These are phyloP conservation scores for Athrips mouffetella DNA, from an alignment of 2,888 invertebrate species.

Conservation along the genomic window DNA sequence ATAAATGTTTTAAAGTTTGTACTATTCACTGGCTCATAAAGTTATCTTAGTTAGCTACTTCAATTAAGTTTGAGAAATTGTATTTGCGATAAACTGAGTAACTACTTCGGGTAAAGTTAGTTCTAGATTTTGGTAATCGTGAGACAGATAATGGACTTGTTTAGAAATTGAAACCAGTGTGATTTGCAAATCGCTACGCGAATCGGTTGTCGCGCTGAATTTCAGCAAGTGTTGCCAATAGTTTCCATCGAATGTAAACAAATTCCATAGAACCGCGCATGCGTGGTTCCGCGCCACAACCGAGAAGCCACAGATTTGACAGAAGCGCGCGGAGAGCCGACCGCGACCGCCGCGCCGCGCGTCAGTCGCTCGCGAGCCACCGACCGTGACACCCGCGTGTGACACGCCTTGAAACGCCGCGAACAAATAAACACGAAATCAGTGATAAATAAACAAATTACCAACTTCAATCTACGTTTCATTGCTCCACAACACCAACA, in stretches of 20 bases:
- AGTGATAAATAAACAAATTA: constrained; percentile 10
- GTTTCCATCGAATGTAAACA: constrained; percentile 1
- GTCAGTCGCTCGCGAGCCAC: constrained; percentile 6
- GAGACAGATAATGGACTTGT: too few species aligned
- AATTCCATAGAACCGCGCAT: not conserved
- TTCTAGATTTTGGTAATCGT: too few species aligned
- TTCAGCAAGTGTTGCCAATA: too few species aligned
- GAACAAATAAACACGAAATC: not conserved
- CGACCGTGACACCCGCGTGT: not conserved
- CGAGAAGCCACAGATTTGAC: not conserved
- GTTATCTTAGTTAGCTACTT: too few species aligned
- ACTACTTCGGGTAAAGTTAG: too few species aligned
- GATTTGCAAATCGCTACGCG: not conserved
- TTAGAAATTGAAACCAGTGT: too few species aligned
- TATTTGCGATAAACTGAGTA: too few species aligned
- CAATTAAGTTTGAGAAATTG: too few species aligned
- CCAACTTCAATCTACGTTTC: constrained; percentile 1
- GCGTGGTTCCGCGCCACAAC: not conserved
- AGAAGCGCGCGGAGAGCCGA: not conserved
- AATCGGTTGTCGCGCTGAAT: constrained; percentile 8
- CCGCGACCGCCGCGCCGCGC: too few species aligned
- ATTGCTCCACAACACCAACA: not conserved
- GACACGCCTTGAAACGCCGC: not conserved
- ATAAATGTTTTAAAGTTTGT: too few species aligned
- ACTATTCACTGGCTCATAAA: too few species aligned